These are phyloP conservation scores for Cremastinae sp. DNA, from an alignment of 2,888 invertebrate genomes.

Conservation along the genomic window DNA sequence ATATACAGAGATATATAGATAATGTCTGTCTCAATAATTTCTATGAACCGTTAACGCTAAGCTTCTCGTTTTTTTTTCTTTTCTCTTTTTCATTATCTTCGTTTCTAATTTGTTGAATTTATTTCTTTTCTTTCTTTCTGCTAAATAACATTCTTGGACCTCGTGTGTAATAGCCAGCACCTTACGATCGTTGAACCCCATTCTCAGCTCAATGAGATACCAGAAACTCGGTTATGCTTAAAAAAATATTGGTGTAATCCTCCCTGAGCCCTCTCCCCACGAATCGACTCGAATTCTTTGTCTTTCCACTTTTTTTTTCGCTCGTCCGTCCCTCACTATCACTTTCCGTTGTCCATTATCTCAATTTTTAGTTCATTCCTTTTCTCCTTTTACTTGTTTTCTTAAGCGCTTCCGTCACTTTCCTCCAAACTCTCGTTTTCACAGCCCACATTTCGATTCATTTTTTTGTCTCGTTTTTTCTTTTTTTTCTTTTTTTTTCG, in stretches of 20 bases:
- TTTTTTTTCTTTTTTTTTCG: conserved; percentile 28
- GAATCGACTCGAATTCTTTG: conserved; percentile 47
- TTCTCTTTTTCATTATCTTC: conserved; percentile 19
- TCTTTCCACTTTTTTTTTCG: conserved; percentile 44
- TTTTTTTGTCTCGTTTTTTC: conserved; percentile 54
- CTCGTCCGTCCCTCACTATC: conserved; percentile 27
- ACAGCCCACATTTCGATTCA: conserved; percentile 79
- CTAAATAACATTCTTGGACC: conserved; percentile 80
- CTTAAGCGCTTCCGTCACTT: conserved; percentile 62
- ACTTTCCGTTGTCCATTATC: conserved; percentile 57
- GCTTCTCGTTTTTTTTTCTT: conserved; percentile 50
- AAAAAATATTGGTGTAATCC: conserved; percentile 77
- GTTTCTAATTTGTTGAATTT: conserved; percentile 64
- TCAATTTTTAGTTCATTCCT: conserved; percentile 62
- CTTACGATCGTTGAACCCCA: conserved; percentile 73
- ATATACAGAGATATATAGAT: conserved; percentile 71
- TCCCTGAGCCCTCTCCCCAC: conserved; percentile 74
- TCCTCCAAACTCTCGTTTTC: conserved; percentile 69
- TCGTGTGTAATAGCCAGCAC: conserved; percentile 79
- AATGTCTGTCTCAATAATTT: conserved; percentile 76
- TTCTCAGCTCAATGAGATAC: conserved; percentile 70
- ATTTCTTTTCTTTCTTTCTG: conserved; percentile 54
- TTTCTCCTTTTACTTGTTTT: conserved; percentile 30
- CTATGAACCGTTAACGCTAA: conserved; percentile 77
- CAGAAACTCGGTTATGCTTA: conserved; percentile 70